phyloP scores from a whole-genome alignment of 2,888 invertebrate species.

The Noctuana brunneofusca region DNA sequence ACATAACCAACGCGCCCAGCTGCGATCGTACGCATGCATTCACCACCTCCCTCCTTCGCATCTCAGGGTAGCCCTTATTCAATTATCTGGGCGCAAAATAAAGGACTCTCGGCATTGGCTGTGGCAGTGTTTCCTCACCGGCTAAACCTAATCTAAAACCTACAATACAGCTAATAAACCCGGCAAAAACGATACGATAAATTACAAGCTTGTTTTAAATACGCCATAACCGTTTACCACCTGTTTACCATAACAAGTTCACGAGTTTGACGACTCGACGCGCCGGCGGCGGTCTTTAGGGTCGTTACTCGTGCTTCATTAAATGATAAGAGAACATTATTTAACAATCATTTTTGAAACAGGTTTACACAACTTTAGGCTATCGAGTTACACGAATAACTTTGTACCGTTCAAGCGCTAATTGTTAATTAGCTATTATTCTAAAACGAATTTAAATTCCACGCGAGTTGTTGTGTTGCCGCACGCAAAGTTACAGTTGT shows the following conservation, averaged over 20 bases:
- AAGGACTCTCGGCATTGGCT: too few relatives aligned
- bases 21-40: too few relatives aligned
- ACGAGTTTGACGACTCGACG: neutral
- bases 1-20: too few relatives aligned
- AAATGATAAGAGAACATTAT: conserved; percentile 22
- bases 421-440: conserved; percentile 28
- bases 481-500: conserved; percentile 20
- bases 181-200: neutral
- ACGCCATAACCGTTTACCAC: conserved; percentile 8
- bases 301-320: neutral
- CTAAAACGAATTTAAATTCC: conserved; percentile 19
- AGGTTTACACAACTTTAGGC: conserved; percentile 1
- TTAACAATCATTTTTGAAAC: neutral
- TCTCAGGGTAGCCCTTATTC: too few relatives aligned
- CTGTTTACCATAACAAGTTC: conserved; percentile 9
- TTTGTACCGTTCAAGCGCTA: conserved; percentile 17
- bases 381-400: conserved; percentile 24
- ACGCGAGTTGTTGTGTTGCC: conserved; percentile 5
- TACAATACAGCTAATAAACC: neutral
- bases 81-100: too few relatives aligned
- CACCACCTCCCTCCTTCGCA: too few relatives aligned
- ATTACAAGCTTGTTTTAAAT: neutral
- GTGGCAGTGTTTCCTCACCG: too few relatives aligned
- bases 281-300: too few relatives aligned
- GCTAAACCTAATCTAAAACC: too few relatives aligned